These are phyloP conservation scores for Pomacea canaliculata DNA, from an alignment of 2,888 invertebrate species.

Conservation along the genomic window DNA sequence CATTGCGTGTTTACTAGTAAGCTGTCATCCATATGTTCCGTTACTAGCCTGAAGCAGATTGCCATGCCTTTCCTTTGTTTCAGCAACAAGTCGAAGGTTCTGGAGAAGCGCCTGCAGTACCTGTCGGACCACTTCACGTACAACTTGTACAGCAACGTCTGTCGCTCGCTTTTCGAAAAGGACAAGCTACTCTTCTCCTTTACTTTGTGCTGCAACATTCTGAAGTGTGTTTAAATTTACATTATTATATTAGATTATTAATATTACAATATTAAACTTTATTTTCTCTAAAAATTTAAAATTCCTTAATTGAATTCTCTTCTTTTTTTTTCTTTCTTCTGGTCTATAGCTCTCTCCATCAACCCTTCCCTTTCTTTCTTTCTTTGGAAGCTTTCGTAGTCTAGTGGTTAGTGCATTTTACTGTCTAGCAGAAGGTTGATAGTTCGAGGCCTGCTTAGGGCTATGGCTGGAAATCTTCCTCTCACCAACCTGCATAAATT, in stretches of 20 bases:
- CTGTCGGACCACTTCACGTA: slow-evolving; percentile 86
- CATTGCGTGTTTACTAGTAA: too few relatives aligned
- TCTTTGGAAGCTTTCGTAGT: too few relatives aligned
- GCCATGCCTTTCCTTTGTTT: slow-evolving; percentile 13
- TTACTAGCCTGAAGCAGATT: too few relatives aligned
- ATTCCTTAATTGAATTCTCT: neutral
- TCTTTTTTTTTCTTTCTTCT: neutral
- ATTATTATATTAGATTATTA: too few relatives aligned
- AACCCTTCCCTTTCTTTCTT: too few relatives aligned
- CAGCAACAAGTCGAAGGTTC: slow-evolving; percentile 78
- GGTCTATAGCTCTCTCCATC: neutral
- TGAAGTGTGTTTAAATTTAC: slow-evolving; percentile 58
- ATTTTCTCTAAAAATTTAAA: neutral
- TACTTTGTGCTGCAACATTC: slow-evolving; percentile 78
- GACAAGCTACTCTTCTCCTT: slow-evolving; percentile 93
- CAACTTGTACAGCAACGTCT: slow-evolving; percentile 89
- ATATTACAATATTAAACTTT: neutral
- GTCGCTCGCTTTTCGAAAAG: slow-evolving; percentile 93
- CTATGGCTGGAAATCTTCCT: too few relatives aligned
- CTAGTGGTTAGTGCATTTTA: too few relatives aligned
- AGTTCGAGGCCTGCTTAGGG: too few relatives aligned
- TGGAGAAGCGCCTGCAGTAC: slow-evolving; percentile 80
- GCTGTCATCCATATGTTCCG: too few relatives aligned
- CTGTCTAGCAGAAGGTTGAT: too few relatives aligned
- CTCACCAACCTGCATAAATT: too few relatives aligned